Evolutionary conservation across 2,888 invertebrate genomes (phyloP), one percentile per base, ranked within the genome.

Genomic region (Diplolepis rosae): DNA sequence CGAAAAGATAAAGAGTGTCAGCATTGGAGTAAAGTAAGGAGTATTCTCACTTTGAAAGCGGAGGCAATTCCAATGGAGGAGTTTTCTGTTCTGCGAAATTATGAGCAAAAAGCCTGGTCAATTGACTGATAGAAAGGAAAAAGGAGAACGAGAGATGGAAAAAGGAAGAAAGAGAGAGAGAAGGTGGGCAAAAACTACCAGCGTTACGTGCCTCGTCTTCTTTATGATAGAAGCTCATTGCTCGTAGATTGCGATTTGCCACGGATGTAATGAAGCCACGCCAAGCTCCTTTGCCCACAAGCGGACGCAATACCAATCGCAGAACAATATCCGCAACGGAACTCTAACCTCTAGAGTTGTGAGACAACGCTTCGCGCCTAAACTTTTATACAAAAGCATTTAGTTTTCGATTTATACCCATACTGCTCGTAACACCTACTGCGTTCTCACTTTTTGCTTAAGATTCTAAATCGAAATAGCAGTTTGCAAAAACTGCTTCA

Each of bases 201-300:
- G 76, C 81, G 83, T 82, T 85, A 83, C 84, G 83, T 84, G 84
- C 81, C 79, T 77, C 76, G 78, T 84, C 79, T 86, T 85, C 84
- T 85, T 86, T 86, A 87, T 85, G 86, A 87, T 88, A 86, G 84
- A 83, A 82, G 82, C 86, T 86, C 85, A 85, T 86, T 85, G 84
- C 85, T 84, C 83, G 85, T 85, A 86, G 87, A 88, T 87, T 86
- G 86, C 87, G 84, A 88, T 88, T 88, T 84, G 87, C 84, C 81
- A 88, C 85, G 88, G 86, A 76, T 84, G 85, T 88, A 88, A 88
- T 87, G 87, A 88, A 88, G 83, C 87, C 80, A 78, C 83, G 81
- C 81, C 79, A 80, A 75, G 76, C 77, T 76, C 66, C 70, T 76
- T 71, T 71, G 71, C 69, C 74, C 73, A 70, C 68, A 70, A 74